Percentiles rank a stretch among this genome's conserved stretches.
These are phyloP conservation scores for Pteronotus mesoamericanus DNA, from an alignment of 2,797 vertebrate genomes.

Conservation along the genomic window DNA sequence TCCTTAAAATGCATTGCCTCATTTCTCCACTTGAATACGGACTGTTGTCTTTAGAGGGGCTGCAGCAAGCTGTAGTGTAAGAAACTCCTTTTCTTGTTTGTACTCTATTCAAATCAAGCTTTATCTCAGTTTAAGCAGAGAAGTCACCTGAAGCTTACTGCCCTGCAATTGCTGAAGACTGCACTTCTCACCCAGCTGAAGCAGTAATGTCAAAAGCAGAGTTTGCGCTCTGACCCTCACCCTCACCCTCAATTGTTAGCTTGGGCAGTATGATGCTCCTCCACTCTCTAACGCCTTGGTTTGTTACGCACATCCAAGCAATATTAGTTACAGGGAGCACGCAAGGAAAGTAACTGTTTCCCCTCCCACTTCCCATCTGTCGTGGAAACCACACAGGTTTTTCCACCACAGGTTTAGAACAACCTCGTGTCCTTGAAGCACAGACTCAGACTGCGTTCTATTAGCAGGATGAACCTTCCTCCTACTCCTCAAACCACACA, in stretches of 20 bases:
- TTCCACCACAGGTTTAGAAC: slow-evolving; percentile 47
- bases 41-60: not conserved
- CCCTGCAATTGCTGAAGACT: not conserved
- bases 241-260: not conserved
- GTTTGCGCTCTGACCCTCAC: not conserved
- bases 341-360: not conserved
- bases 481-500: slow-evolving; percentile 57
- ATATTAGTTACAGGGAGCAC: slow-evolving; percentile 4
- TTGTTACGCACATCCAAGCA: slow-evolving; percentile 5
- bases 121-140: not conserved
- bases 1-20: not conserved
- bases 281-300: not conserved
- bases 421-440: slow-evolving; percentile 52
- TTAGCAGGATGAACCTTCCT: slow-evolving; percentile 43
- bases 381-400: slow-evolving; percentile 52
- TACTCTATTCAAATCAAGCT: not conserved
- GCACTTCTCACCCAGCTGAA: not conserved
- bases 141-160: not conserved
- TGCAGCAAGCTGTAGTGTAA: not conserved
- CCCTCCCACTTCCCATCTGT: slow-evolving; percentile 60
- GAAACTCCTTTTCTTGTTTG: not conserved
- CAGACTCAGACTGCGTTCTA: not conserved
- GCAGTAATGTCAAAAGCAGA: not conserved
- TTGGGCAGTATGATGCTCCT: not conserved
- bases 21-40: not conserved